Base-by-base conservation (phyloP, 2,797 vertebrate species). In the Antrozous pallidus region DNA sequence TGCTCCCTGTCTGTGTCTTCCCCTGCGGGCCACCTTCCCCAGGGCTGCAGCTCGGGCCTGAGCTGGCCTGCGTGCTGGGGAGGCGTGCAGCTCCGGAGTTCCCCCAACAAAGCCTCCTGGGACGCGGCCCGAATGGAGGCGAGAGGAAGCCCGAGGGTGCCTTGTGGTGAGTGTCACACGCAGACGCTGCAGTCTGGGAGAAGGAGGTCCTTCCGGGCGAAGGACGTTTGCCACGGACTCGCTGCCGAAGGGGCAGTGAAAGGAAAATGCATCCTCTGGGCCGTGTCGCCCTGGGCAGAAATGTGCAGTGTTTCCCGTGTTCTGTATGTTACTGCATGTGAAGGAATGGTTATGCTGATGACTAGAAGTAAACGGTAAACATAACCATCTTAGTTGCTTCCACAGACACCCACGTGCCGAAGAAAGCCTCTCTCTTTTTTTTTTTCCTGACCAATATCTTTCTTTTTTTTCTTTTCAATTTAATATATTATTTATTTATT, bases 141-240 rank as follows among this genome's bases (percentile, higher is more conserved):
- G 24, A 58, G 56, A 28, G 56, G 24, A 12, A 11, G 56, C 51
- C 56, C 9, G 18, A 8, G 4, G 28, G 10, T 1, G 17, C 14
- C 45, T 3, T 1, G 13, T 3, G 6, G 9, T 8, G 11, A 10
- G 3, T 26, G 9, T n/a, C 1, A 40, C 2, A 47, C 33, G 12
- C 0, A n/a, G n/a, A 20, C 31, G 16, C 38, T n/a, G 17, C 31
- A 12, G 33, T 2, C 0, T 17, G 42, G 6, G 12, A 10, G 22
- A 28, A 31, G 45, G 28, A 80, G 58, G 45, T 8, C 3, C 11
- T 40, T 58, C 58, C 26, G 28, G 11, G 5, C 36, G 67, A 33
- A 77, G 6, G 24, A 6, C 33, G 6, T 38, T 93, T 49, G 45
- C 47, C 33, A 51, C 9, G 49, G 51, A 70, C 4, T 9, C 24